Evolutionary conservation across 2,113 vertebrate genomes (phyloP).

Genomic region (Sphaerodactylus townsendi): DNA sequence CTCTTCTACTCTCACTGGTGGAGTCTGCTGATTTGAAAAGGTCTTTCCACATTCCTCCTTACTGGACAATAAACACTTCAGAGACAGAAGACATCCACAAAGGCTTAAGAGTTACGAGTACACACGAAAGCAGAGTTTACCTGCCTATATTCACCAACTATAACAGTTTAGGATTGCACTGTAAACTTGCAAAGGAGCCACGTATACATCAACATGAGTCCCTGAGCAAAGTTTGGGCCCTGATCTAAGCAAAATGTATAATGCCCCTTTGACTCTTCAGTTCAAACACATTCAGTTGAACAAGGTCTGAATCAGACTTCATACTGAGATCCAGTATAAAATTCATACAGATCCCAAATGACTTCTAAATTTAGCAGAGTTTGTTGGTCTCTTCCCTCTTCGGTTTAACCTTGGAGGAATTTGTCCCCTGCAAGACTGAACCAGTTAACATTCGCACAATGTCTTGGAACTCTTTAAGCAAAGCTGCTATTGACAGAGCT

Average conservation of each 20-base stretch:
- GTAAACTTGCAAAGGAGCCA: background rate
- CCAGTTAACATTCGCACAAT: background rate
- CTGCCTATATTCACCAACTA: too few species aligned
- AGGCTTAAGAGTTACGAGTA: background rate
- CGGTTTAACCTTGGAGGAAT: background rate
- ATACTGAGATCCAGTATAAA: background rate
- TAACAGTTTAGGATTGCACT: too few species aligned
- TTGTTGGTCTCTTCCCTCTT: background rate
- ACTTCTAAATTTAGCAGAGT: background rate
- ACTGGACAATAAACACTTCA: background rate
- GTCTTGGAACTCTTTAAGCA: background rate
- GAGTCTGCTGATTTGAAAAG: background rate
- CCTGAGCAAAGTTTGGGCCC: background rate
- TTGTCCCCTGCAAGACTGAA: background rate
- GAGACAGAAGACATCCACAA: background rate
- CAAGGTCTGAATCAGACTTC: background rate
- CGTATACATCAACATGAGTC: background rate
- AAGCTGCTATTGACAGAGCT: background rate
- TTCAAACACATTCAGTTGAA: background rate
- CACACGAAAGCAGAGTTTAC: too few species aligned
- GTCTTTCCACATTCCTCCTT: too few species aligned
- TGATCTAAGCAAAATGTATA: background rate
- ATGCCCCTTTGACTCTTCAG: background rate
- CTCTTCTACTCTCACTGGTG: too few species aligned
- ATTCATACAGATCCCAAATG: background rate